These are phyloP conservation scores for Triops longicaudatus DNA, from an alignment of 1,140 invertebrate genomes.

Conservation along the genomic window DNA sequence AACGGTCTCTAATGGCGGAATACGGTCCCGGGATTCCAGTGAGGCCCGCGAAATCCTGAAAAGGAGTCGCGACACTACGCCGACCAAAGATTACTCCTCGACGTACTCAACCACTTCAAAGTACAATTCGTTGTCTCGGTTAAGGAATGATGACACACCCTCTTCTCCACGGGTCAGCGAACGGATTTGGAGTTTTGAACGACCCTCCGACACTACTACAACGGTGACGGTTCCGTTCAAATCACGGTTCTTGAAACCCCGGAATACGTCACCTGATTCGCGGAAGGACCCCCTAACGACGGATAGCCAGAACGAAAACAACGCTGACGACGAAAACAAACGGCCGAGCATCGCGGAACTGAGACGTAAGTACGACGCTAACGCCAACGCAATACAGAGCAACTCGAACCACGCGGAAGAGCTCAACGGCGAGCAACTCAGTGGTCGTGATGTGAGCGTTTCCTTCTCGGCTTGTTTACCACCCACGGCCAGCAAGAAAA, in stretches of 20 bases:
- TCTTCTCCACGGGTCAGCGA: not conserved
- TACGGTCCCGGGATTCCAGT: not conserved
- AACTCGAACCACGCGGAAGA: conserved; percentile 29
- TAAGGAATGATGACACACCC: not conserved
- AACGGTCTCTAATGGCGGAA: not conserved
- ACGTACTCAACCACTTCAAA: not conserved
- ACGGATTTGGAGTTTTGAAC: not conserved
- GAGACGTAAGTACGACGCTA: conserved; percentile 31
- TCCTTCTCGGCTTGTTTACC: conserved; percentile 14
- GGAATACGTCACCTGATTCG: not conserved
- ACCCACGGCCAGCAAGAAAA: conserved; percentile 18
- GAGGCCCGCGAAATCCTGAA: not conserved
- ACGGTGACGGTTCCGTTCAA: not conserved
- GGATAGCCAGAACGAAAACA: not conserved
- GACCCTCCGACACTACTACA: not conserved
- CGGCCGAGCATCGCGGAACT: conserved; percentile 30
- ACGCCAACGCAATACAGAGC: conserved; percentile 30
- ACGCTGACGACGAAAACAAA: conserved; percentile 24
- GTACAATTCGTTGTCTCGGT: not conserved
- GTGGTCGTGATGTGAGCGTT: not conserved
- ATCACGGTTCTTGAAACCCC: not conserved
- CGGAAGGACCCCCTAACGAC: not conserved
- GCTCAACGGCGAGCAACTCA: not conserved
- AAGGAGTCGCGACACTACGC: not conserved
- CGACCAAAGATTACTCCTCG: not conserved